Percentiles rank a stretch among this genome's conserved stretches.
Evolutionary conservation across 2,888 invertebrate species (phyloP).

Genomic region (Bugulina stolonifera): DNA sequence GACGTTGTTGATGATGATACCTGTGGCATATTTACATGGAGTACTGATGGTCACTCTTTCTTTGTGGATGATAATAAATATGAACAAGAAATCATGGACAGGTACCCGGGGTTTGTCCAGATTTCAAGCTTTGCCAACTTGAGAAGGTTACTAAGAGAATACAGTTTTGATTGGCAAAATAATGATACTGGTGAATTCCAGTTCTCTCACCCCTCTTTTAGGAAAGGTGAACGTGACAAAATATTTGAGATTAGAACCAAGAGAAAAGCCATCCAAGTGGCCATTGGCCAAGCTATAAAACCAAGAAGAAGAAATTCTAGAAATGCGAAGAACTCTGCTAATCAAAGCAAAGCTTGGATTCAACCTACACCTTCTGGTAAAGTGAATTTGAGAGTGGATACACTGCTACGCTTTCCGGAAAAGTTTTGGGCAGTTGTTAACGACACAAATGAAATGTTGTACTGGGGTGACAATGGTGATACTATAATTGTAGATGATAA

Average conservation of each 20-base stretch:
- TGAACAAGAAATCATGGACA: conserved; percentile 39
- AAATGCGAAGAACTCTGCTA: conserved; percentile 6
- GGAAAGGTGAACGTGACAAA: conserved; percentile 33
- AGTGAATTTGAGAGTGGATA: conserved; percentile 27
- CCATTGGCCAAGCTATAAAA: conserved; percentile 28
- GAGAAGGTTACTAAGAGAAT: conserved; percentile 44
- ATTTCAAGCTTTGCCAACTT: conserved; percentile 44
- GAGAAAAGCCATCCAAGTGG: conserved; percentile 32
- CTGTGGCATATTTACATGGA: conserved; percentile 23
- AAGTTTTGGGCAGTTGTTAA: conserved; percentile 27
- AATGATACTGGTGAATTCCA: conserved; percentile 33
- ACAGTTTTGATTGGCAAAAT: conserved; percentile 42
- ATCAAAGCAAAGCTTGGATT: conserved; percentile 25
- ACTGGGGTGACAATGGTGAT: conserved; percentile 38
- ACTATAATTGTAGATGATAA: conserved; percentile 33
- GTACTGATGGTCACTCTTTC: conserved; percentile 28
- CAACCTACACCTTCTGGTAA: conserved; percentile 25
- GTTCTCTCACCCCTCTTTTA: conserved; percentile 40
- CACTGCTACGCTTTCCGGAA: conserved; percentile 21
- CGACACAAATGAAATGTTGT: conserved; percentile 32
- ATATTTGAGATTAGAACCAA: conserved; percentile 32
- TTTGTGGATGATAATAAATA: conserved; percentile 32
- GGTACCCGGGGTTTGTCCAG: conserved; percentile 46
- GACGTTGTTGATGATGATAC: conserved; percentile 24
- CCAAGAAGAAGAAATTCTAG: conserved; percentile 17